These are phyloP conservation scores for Nysson spinosus DNA, from an alignment of 2,888 invertebrate genomes.

Conservation along the genomic window DNA sequence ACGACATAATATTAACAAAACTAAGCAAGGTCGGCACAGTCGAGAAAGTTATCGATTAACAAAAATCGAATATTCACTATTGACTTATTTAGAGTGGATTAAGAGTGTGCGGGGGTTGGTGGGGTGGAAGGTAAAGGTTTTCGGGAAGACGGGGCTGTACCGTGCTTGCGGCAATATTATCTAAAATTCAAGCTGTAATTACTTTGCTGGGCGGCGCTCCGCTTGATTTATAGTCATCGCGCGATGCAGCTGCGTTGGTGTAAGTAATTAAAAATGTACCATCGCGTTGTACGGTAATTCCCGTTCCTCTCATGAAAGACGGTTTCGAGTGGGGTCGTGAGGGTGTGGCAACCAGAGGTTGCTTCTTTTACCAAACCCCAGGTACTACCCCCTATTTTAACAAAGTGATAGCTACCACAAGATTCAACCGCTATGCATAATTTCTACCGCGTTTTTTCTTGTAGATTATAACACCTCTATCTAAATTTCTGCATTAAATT, in stretches of 20 bases:
- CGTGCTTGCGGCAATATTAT: slow-evolving; percentile 78
- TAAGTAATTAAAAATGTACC: slow-evolving; percentile 78
- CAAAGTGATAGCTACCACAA: slow-evolving; percentile 61
- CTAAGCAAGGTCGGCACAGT: not conserved
- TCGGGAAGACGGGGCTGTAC: slow-evolving; percentile 46
- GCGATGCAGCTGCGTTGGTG: slow-evolving; percentile 78
- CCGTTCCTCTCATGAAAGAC: slow-evolving; percentile 51
- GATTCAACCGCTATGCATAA: slow-evolving; percentile 31
- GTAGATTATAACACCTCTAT: no score
- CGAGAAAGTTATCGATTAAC: slow-evolving; percentile 26
- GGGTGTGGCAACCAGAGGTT: slow-evolving; percentile 60
- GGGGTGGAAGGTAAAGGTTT: slow-evolving; percentile 34
- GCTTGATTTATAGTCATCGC: slow-evolving; percentile 78
- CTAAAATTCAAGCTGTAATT: slow-evolving; percentile 78
- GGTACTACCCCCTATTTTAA: slow-evolving; percentile 69
- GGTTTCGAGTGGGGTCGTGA: slow-evolving; percentile 42
- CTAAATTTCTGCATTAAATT: not conserved
- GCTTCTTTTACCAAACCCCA: slow-evolving; percentile 61
- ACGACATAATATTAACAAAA: no score
- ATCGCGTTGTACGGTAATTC: slow-evolving; percentile 75
- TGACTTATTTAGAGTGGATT: slow-evolving; percentile 53
- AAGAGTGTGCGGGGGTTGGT: slow-evolving; percentile 27
- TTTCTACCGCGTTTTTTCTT: no score
- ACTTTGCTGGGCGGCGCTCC: slow-evolving; percentile 77
- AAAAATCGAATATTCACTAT: slow-evolving; percentile 15